Evolutionary conservation across 2,888 invertebrate species (phyloP).

Genomic region (Troilus luridus): DNA sequence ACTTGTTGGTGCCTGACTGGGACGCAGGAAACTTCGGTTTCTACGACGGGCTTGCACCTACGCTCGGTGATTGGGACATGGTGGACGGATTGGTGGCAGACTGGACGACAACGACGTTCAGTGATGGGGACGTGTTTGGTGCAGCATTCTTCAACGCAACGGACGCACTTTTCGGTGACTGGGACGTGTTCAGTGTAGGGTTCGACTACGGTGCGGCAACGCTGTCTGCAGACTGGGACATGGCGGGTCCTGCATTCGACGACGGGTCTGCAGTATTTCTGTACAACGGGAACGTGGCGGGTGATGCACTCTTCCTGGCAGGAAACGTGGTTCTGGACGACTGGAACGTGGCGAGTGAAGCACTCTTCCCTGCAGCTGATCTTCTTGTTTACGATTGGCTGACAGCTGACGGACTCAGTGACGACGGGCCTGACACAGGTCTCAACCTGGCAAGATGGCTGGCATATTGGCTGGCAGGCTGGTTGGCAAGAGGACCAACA

Average conservation of each 20-base stretch:
- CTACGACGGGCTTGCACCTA: slow-evolving; percentile 53
- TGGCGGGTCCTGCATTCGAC: slow-evolving; percentile 46
- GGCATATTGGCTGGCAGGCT: background rate
- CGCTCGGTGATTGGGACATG: slow-evolving; percentile 56
- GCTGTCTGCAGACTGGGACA: slow-evolving; percentile 53
- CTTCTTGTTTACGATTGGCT: slow-evolving; percentile 59
- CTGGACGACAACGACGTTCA: slow-evolving; percentile 53
- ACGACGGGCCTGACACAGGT: slow-evolving; percentile 12
- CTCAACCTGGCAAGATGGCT: background rate
- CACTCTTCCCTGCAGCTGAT: slow-evolving; percentile 60
- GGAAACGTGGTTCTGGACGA: slow-evolving; percentile 58
- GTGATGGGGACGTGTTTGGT: slow-evolving; percentile 53
- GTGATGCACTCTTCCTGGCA: slow-evolving; percentile 57
- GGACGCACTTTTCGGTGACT: slow-evolving; percentile 35
- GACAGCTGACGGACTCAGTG: background rate
- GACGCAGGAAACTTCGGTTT: slow-evolving; percentile 57
- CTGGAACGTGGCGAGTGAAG: slow-evolving; percentile 62
- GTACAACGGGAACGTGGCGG: slow-evolving; percentile 52
- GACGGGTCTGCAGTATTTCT: slow-evolving; percentile 47
- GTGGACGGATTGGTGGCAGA: slow-evolving; percentile 34
- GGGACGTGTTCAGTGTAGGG: slow-evolving; percentile 55
- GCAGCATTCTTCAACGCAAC: slow-evolving; percentile 54
- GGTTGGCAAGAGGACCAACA: background rate
- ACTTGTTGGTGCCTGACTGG: slow-evolving; percentile 60
- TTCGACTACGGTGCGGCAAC: slow-evolving; percentile 39